Percentiles rank a stretch among this genome's conserved stretches.
Evolutionary conservation across 2,888 invertebrate genomes (phyloP).

Genomic region (Sicus ferrugineus): DNA sequence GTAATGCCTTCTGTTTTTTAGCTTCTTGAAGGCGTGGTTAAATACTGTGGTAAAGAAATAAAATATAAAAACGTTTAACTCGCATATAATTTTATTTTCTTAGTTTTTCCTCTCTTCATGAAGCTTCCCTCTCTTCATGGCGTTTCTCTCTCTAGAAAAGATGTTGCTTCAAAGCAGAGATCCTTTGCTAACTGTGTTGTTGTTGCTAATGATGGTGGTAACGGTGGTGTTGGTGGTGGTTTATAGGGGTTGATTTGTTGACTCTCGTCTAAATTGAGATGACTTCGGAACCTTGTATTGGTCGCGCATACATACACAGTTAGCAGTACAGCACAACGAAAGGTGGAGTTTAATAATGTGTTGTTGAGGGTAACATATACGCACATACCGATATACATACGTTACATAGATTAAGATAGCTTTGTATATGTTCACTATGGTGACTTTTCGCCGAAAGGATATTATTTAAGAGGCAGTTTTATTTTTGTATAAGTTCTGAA

Average conservation of each 20-base stretch:
- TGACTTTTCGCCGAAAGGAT: no score
- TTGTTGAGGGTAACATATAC: neutral
- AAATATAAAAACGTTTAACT: neutral
- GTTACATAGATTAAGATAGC: no score
- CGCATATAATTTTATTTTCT: no score
- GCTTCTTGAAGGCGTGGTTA: neutral
- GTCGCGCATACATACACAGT: slow-evolving; percentile 39
- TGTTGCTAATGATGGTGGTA: slow-evolving; percentile 37
- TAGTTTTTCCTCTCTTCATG: no score
- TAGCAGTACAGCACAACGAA: neutral
- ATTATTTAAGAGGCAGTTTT: no score
- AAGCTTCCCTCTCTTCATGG: no score
- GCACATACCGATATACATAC: neutral
- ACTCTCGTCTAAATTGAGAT: slow-evolving; percentile 63
- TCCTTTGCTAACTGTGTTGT: slow-evolving; percentile 12
- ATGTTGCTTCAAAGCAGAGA: neutral
- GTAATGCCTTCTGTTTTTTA: neutral
- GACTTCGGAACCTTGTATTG: slow-evolving; percentile 57
- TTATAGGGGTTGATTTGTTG: slow-evolving; percentile 65
- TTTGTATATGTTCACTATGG: no score
- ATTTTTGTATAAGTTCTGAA: no score
- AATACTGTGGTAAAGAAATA: neutral
- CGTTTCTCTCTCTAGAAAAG: no score
- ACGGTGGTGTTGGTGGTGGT: slow-evolving; percentile 28
- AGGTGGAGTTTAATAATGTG: slow-evolving; percentile 52